Percentiles rank a stretch among this genome's conserved stretches.
These are phyloP conservation scores for Capreolus pygargus DNA, from an alignment of 2,113 vertebrate genomes.

Conservation along the genomic window DNA sequence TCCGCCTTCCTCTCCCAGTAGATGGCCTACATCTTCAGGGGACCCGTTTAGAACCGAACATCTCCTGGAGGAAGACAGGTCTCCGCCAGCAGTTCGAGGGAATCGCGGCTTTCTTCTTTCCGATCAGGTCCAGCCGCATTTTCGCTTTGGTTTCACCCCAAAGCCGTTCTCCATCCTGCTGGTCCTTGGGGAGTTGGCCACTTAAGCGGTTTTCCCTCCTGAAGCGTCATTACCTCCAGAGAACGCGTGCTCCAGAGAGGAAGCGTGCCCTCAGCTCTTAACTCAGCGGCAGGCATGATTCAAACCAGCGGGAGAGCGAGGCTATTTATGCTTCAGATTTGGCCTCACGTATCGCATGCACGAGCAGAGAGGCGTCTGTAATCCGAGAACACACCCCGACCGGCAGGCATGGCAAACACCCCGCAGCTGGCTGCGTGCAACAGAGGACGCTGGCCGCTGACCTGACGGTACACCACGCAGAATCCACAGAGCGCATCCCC, in stretches of 20 bases:
- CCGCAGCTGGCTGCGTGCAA: neutral
- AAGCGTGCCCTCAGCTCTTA: neutral
- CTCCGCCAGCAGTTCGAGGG: neutral
- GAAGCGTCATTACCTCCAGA: neutral
- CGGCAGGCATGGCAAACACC: neutral
- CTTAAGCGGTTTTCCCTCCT: neutral
- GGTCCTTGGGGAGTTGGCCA: neutral
- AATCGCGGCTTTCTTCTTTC: neutral
- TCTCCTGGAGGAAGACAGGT: neutral
- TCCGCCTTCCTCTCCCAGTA: neutral
- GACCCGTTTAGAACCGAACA: fast-evolving
- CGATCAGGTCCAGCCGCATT: neutral
- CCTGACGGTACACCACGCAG: fast-evolving
- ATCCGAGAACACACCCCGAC: fast-evolving
- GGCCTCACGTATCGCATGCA: fast-evolving
- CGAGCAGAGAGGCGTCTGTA: fast-evolving
- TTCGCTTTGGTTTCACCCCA: neutral
- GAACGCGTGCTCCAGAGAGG: neutral
- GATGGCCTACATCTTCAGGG: fast-evolving
- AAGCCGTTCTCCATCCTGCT: neutral
- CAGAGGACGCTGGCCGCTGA: neutral
- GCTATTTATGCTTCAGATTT: fast-evolving
- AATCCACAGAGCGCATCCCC: neutral
- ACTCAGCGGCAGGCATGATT: fast-evolving
- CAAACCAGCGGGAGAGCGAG: neutral